Evolutionary conservation across 35 echinoderm and acorn worm genomes (phyloP).

Genomic region (Heliocidaris erythrogramma): DNA sequence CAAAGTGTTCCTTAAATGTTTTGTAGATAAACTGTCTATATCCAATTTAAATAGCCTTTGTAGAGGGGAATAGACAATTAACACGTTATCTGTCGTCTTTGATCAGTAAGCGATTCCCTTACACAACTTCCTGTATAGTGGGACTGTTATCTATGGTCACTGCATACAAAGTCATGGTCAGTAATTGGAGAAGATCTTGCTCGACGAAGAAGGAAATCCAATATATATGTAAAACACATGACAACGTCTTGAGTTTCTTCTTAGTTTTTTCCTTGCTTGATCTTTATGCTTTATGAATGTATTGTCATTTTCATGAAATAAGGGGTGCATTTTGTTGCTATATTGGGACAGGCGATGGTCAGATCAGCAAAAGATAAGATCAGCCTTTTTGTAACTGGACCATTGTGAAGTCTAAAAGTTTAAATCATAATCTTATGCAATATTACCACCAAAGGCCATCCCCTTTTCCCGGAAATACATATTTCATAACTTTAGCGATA

Average conservation of each 20-base stretch:
- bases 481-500: too few species aligned
- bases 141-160: slow-evolving; percentile 16
- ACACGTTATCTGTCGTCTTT: background rate
- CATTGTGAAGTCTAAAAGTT: too few species aligned
- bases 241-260: background rate
- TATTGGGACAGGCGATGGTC: background rate
- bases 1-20: background rate
- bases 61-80: background rate
- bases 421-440: too few species aligned
- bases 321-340: background rate
- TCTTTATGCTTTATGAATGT: background rate
- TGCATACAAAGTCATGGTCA: background rate
- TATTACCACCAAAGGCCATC: too few species aligned
- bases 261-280: background rate
- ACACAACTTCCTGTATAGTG: background rate
- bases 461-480: too few species aligned
- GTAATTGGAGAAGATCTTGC: background rate
- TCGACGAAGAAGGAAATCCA: background rate
- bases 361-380: background rate
- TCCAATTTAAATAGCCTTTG: background rate
- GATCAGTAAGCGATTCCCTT: background rate
- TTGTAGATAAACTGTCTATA: background rate
- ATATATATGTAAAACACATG: background rate
- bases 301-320: background rate
- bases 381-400: background rate